Percentiles rank a stretch among this genome's conserved stretches.
Conservation (phyloP, 2,113 vertebrate species). For the Centrocercus urophasianus region DNA sequence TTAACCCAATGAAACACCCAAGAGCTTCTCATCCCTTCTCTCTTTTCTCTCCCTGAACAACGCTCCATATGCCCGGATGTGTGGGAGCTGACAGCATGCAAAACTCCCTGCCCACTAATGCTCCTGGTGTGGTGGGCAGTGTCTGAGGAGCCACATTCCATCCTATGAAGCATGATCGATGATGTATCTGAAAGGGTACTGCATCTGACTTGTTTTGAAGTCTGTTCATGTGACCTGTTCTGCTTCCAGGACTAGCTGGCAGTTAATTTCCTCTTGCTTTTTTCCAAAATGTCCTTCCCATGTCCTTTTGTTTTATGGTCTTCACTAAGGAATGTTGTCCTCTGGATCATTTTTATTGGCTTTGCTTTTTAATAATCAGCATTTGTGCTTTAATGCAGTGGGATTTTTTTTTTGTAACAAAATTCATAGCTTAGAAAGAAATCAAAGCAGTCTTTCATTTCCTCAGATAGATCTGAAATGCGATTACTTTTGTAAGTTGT, state of each 20-base stretch:
- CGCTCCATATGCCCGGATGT: neutral
- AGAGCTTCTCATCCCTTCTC: neutral
- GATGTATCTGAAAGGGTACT: neutral
- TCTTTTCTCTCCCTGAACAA: neutral
- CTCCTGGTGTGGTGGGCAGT: neutral
- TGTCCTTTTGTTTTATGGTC: constrained; percentile 27
- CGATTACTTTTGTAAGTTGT: neutral
- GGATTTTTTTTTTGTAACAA: neutral
- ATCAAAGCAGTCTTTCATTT: neutral
- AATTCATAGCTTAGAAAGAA: constrained; percentile 21
- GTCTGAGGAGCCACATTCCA: neutral
- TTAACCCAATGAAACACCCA: neutral
- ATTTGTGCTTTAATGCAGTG: constrained; percentile 38
- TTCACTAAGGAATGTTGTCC: constrained; percentile 41
- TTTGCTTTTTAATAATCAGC: constrained; percentile 44
- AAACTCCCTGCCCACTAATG: neutral
- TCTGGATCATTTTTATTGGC: constrained; percentile 50
- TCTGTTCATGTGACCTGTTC: neutral
- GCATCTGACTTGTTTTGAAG: neutral
- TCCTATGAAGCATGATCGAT: neutral
- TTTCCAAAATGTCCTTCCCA: neutral
- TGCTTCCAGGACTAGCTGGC: constrained; percentile 16
- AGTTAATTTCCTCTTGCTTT: neutral
- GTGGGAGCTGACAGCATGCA: neutral
- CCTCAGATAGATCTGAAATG: constrained; percentile 32